Percentiles rank a stretch among this genome's conserved stretches.
Conservation (phyloP, 2,797 vertebrate species). For the Pangasius krempfi region DNA sequence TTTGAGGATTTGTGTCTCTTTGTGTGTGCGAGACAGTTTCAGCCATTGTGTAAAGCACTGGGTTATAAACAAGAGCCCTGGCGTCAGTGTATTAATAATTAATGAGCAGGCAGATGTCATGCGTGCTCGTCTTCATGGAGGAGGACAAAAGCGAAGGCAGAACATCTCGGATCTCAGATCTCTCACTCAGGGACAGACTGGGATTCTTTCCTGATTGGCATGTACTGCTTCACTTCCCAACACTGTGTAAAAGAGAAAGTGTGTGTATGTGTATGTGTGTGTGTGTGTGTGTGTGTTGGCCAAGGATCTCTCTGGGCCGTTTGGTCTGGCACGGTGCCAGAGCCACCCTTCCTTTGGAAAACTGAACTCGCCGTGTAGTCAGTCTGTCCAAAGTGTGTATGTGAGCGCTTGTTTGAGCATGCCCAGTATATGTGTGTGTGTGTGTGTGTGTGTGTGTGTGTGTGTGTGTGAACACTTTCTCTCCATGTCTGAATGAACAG, state of each 20-base stretch:
- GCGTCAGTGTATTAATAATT: conserved; percentile 49
- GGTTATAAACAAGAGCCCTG: conserved; percentile 22
- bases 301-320: neutral
- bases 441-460: conserved; percentile 39
- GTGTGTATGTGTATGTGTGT: neutral
- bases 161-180: conserved; percentile 8
- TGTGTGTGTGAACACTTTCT: neutral
- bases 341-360: conserved; percentile 18
- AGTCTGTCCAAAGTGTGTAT: conserved; percentile 27
- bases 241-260: neutral
- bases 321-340: conserved; percentile 13
- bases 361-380: conserved; percentile 11
- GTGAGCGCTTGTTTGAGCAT: conserved; percentile 44
- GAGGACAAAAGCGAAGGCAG: conserved; percentile 8
- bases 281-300: neutral
- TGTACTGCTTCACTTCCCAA: neutral
- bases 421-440: conserved; percentile 33
- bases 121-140: conserved; percentile 18
- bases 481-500: conserved; percentile 44
- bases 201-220: conserved; percentile 1
- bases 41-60: neutral
- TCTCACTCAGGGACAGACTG: neutral
- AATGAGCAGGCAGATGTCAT: conserved; percentile 48
- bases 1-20: too few species aligned
- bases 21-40: neutral